A percentile compares a stretch with the other conserved stretches of the same genome.
Evolutionary conservation across 2,888 invertebrate species (phyloP).

Genomic region (Pinctada fucata): DNA sequence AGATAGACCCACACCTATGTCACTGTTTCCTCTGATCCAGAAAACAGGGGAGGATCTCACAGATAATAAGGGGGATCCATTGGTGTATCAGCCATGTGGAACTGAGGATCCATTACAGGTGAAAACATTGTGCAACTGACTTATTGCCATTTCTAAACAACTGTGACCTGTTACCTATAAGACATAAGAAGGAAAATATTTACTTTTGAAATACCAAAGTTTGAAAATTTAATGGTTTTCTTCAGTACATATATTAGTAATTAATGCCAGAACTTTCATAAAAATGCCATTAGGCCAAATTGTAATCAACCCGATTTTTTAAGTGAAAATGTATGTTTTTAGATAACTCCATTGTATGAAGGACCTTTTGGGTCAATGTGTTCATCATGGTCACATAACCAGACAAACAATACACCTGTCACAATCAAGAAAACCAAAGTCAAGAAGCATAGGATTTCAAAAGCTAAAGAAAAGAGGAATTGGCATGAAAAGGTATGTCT

Average conservation of each 20-base stretch:
- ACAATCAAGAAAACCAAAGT: slow-evolving; percentile 9
- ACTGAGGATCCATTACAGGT: slow-evolving; percentile 38
- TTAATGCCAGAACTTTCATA: background rate
- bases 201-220: background rate
- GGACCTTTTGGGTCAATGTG: slow-evolving; percentile 59
- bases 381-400: slow-evolving; percentile 52
- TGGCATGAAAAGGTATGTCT: slow-evolving; percentile 52
- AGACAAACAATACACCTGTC: slow-evolving; percentile 54
- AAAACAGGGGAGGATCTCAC: slow-evolving; percentile 33
- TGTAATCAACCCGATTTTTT: too few species aligned
- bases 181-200: too few species aligned
- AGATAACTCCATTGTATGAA: slow-evolving; percentile 45
- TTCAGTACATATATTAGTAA: slow-evolving; percentile 2
- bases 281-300: background rate
- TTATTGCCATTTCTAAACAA: too few species aligned
- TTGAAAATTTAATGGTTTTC: slow-evolving; percentile 1
- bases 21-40: slow-evolving; percentile 40
- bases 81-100: slow-evolving; percentile 48
- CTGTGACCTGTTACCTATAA: too few species aligned
- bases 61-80: slow-evolving; percentile 30
- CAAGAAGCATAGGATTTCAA: slow-evolving; percentile 24
- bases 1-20: slow-evolving; percentile 53
- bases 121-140: too few species aligned
- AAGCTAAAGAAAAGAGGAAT: slow-evolving; percentile 37
- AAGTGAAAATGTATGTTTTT: too few species aligned